Base-by-base conservation (phyloP, 2,797 vertebrate genomes). In the Petrocephalus schoutedeni region DNA sequence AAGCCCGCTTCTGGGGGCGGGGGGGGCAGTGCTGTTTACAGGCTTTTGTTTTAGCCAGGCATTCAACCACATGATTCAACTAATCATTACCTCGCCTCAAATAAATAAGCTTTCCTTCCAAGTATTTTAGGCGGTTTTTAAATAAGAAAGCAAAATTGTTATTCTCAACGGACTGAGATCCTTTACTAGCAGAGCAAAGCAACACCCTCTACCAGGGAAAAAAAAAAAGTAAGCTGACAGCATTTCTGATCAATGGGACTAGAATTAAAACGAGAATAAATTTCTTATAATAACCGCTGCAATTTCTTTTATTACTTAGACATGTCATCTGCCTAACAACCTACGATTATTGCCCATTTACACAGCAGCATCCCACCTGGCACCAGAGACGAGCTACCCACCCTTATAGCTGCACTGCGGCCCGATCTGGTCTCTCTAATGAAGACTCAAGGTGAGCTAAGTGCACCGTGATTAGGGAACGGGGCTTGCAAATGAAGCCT, bases 1-100 rank as follows among this genome's bases (percentile, higher is more conserved):
- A 57, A 54, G 32, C 53, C 32, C 2, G 36, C 14, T 86, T 28
- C 49, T 21, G 6, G 57, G 61, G 49, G 49, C 1, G 14, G 74
- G 36, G 74, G 45, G 74, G 41, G 74, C 14, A 45, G 64, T 19
- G 53, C 45, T 86, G 84, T 77, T n/a, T 28, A 41, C 21, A 41
- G 53, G 64, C 64, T 86, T 89, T 87, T 77, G 41, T 58, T 86
- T 19, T 71, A 64, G 45, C 57, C 9, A 87, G 58, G 74, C 85
- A 82, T 4, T 74, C 36, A 56, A 74, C 83, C 36, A 88, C 61
- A 67, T 32, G 32, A 86, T 74, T 57, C 28, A 74, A 74, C 53
- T 86, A 88, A 58, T 74, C 53, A 86, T 74, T 86, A 53, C 53
- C 61, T 77, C 51, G 12, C 21, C 64, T 74, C 61, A 88, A 49